These are phyloP conservation scores for Graphium colonna DNA, from an alignment of 2,888 invertebrate genomes.

Conservation along the genomic window DNA sequence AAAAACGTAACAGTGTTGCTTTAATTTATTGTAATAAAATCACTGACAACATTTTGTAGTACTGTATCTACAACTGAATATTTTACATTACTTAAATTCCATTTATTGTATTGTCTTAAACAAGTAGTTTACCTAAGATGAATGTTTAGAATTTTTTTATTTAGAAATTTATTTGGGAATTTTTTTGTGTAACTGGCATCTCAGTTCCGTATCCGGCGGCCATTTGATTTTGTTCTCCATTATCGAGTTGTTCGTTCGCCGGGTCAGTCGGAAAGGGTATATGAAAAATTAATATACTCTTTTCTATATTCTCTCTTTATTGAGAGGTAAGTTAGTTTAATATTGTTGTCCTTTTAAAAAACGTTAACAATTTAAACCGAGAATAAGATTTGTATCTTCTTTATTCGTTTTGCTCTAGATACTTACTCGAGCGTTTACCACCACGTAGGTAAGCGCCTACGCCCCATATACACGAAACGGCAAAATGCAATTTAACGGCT, in stretches of 20 bases:
- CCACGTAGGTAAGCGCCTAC: slow-evolving; percentile 51
- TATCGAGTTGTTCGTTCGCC: slow-evolving; percentile 83
- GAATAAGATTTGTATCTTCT: too few relatives aligned
- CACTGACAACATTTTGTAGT: too few relatives aligned
- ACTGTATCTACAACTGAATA: too few relatives aligned
- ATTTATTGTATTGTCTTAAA: too few relatives aligned
- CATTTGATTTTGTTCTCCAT: slow-evolving; percentile 49
- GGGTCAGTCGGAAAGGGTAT: slow-evolving; percentile 68
- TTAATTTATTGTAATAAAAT: too few relatives aligned
- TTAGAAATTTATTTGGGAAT: background rate
- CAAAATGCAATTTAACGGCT: slow-evolving; percentile 77
- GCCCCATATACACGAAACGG: slow-evolving; percentile 33
- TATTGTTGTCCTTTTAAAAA: background rate
- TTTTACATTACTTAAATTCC: too few relatives aligned
- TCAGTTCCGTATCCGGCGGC: slow-evolving; percentile 49
- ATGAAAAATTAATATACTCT: slow-evolving; percentile 57
- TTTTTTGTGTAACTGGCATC: slow-evolving; percentile 23
- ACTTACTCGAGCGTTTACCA: slow-evolving; percentile 58
- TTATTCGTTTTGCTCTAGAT: slow-evolving; percentile 54
- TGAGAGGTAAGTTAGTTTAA: slow-evolving; percentile 62
- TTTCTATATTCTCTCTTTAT: slow-evolving; percentile 66
- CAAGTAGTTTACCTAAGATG: too few relatives aligned
- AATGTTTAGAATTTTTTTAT: slow-evolving; percentile 14
- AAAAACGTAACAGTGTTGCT: too few relatives aligned
- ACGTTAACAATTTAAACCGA: background rate